Evolutionary conservation across 37 sponge, comb jelly and placozoan species (phyloP).

Genomic region (Hexactinellida sp.): DNA sequence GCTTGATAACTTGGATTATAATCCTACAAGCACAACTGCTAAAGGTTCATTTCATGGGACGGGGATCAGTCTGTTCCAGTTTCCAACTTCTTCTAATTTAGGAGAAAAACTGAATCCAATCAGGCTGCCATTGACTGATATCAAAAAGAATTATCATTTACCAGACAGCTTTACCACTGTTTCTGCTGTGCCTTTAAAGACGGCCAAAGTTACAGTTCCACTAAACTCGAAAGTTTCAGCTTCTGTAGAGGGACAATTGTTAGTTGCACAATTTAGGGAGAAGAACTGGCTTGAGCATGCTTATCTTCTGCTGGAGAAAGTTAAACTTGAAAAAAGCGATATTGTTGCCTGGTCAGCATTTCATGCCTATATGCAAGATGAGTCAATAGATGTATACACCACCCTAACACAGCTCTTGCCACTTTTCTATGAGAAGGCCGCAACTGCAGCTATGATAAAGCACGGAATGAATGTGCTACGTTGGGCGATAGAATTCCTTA

Average conservation of each 20-base stretch:
- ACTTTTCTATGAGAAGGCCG: slow-evolving; percentile 26
- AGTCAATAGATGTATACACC: slow-evolving; percentile 14
- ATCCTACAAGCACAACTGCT: no score
- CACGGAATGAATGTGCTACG: slow-evolving; percentile 24
- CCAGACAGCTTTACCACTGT: slow-evolving; percentile 12
- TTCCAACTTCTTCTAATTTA: no score
- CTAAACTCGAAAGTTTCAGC: background rate
- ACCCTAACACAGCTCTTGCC: slow-evolving; percentile 23
- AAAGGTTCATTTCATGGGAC: slow-evolving; percentile 18
- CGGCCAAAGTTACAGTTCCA: background rate
- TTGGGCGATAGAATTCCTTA: slow-evolving; percentile 20
- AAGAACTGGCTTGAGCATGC: slow-evolving; percentile 25
- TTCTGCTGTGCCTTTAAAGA: slow-evolving; percentile 2
- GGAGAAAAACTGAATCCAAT: no score
- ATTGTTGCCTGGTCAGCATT: slow-evolving; percentile 24
- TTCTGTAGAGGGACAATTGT: no score
- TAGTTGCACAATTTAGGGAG: no score
- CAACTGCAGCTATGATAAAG: slow-evolving; percentile 28
- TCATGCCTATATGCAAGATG: slow-evolving; percentile 18
- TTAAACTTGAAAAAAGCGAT: background rate
- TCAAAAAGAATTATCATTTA: background rate
- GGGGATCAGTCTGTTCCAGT: background rate
- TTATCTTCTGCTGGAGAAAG: slow-evolving; percentile 18
- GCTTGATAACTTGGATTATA: slow-evolving; percentile 14
- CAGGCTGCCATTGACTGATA: no score